Evolutionary conservation across 2,888 invertebrate species (phyloP).

Genomic region (Leptinotarsa tumamoca): DNA sequence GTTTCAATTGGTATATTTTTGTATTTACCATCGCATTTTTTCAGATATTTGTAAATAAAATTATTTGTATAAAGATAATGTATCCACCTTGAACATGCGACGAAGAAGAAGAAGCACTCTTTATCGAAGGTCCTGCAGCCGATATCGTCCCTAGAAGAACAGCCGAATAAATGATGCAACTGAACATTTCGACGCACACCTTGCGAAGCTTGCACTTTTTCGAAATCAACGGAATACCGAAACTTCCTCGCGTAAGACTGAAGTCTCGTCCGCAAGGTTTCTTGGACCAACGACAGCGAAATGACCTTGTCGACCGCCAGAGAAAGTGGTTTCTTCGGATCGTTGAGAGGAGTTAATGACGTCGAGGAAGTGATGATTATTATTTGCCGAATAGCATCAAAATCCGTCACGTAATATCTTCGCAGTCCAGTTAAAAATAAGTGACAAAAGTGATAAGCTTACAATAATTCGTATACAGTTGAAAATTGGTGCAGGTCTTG

Average conservation of each 20-base stretch:
- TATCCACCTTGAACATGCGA: slow-evolving; percentile 37
- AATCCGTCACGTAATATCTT: too few species aligned
- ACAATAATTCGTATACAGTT: too few species aligned
- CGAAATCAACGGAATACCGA: slow-evolving; percentile 2
- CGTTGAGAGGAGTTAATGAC: slow-evolving; percentile 14
- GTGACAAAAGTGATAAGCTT: too few species aligned
- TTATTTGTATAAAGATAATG: background rate
- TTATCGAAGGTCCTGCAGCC: slow-evolving; percentile 52
- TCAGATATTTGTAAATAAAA: background rate
- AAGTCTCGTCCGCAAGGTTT: slow-evolving; percentile 43
- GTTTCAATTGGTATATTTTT: too few species aligned
- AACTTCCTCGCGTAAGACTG: slow-evolving; percentile 39
- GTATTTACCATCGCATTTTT: background rate
- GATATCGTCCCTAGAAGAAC: slow-evolving; percentile 48
- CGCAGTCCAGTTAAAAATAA: too few species aligned
- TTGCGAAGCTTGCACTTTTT: background rate
- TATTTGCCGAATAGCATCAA: background rate
- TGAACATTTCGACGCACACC: slow-evolving; percentile 40
- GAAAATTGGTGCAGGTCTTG: too few species aligned
- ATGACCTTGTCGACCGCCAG: slow-evolving; percentile 55
- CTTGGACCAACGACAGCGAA: slow-evolving; percentile 45
- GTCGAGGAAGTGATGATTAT: slow-evolving; percentile 12
- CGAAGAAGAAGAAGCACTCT: slow-evolving; percentile 41
- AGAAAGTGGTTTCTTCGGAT: slow-evolving; percentile 55
- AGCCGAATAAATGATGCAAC: slow-evolving; percentile 44